Base-by-base conservation (phyloP, 2,888 invertebrate genomes). In the Ashinkailepas kermadecensis region DNA sequence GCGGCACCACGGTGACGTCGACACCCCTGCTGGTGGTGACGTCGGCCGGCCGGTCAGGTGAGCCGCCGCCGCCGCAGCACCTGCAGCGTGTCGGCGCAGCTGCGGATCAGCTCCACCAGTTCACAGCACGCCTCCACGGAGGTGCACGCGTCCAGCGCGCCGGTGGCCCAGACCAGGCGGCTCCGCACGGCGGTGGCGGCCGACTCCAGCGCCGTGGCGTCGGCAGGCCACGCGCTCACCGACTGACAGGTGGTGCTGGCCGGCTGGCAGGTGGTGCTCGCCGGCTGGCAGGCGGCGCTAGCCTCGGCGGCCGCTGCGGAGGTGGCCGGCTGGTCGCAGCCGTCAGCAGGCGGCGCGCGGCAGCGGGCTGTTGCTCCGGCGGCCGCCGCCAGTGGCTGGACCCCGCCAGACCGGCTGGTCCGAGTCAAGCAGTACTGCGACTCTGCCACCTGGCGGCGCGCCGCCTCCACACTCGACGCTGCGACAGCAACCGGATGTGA, bases 381-480 rank as follows among this genome's bases (percentile, higher is more conserved):
- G 39, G 39, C 39, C 39, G 39, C 39, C 39, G 39, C 39, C 39
- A 39, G 39, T 3, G 39, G 39, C 39, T 39, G 39, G 39, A 39
- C 39, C 1, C 39, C 39, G 39, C 39, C 39, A 4, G 39, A 4
- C 39, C 39, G 39, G 39, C 39, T 4, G 39, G 39, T 39, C 39
- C 39, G 39, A 1, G 39, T 39, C 39, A 39, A 21, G 39, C 23
- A 54, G 74, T 56, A 82, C 78, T 84, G 83, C 59, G 81, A 81
- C 81, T 84, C 84, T 23, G 82, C 83, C 39, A 83, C 83, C 81
- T 83, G 84, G 15, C 83, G 74, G 18, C 81, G 80, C 7, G 84
- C 84, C 62, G 84, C 84, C 57, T 65, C 80, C 78, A 82, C 84
- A 59, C 83, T 83, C 54, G 82, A 74, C 15, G 81, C 83, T 83